Percentiles rank a stretch among this genome's conserved stretches.
These are phyloP conservation scores for Drosophila busckii DNA, from an alignment of 1,140 invertebrate species.

Conservation along the genomic window DNA sequence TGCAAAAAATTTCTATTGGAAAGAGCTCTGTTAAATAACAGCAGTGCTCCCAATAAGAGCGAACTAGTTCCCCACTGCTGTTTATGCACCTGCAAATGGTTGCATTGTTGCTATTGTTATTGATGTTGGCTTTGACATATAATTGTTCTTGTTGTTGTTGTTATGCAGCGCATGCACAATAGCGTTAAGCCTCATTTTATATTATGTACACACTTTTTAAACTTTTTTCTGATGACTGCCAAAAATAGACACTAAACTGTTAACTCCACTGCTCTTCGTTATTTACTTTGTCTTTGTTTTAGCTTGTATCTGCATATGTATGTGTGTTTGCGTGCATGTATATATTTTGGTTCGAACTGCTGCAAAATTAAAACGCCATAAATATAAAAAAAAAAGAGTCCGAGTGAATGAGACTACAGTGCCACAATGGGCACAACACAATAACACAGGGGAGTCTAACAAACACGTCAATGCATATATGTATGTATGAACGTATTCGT, in stretches of 20 bases:
- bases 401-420: conserved; percentile 12
- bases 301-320: neutral
- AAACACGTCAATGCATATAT: conserved; percentile 22
- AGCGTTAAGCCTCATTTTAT: no score
- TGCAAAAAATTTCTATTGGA: conserved; percentile 13
- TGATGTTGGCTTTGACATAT: neutral
- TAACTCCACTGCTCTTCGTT: conserved; percentile 1
- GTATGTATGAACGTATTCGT: neutral
- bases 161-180: conserved; percentile 24
- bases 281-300: conserved; percentile 21
- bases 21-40: conserved; percentile 25
- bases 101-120: neutral
- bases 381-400: conserved; percentile 12
- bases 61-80: conserved; percentile 20
- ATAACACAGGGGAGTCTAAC: conserved; percentile 22
- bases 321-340: neutral
- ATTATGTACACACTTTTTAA: no score
- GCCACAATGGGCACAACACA: conserved; percentile 23
- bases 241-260: neutral
- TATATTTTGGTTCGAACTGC: conserved; percentile 14
- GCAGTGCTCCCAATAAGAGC: conserved; percentile 14
- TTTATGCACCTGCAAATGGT: conserved; percentile 27
- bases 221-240: neutral
- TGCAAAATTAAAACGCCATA: conserved; percentile 37
- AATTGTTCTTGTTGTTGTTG: conserved; percentile 11